phyloP scores from a whole-genome alignment of 2,113 vertebrate species.

The Rhinoderma darwinii region DNA sequence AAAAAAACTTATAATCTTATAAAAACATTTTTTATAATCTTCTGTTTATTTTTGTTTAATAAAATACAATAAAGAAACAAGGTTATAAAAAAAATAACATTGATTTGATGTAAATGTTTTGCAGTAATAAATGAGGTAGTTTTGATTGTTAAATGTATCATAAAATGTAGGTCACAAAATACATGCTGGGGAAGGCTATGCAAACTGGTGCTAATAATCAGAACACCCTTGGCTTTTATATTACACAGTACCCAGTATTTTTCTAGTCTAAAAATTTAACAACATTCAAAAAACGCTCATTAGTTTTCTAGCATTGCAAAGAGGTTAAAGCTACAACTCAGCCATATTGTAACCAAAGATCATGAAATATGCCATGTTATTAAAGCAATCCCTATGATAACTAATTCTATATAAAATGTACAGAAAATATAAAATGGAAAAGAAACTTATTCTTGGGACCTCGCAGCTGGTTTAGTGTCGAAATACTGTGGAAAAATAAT shows the following conservation, averaged over 20 bases:
- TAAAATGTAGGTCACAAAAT: background rate
- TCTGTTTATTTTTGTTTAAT: too few relatives aligned
- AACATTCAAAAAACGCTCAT: background rate
- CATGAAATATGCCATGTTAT: conserved; percentile 4
- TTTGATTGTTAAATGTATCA: background rate
- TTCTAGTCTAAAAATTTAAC: background rate
- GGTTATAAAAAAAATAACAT: background rate
- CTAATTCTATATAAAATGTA: background rate
- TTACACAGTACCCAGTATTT: background rate
- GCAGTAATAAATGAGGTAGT: background rate
- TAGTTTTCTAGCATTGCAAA: conserved; percentile 13
- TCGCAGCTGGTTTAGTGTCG: background rate
- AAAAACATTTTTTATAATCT: too few relatives aligned
- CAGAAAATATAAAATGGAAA: background rate
- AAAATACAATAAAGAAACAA: too few relatives aligned
- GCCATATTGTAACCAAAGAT: background rate
- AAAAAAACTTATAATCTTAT: too few relatives aligned
- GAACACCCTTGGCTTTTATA: background rate
- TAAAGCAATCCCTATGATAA: background rate
- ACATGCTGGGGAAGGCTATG: background rate
- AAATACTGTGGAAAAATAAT: background rate
- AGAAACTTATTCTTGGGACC: background rate
- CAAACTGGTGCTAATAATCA: background rate
- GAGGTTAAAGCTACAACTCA: conserved; percentile 9
- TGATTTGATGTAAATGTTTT: background rate